Conservation (phyloP, 2,797 vertebrate genomes). For the Taeniopygia guttata region DNA sequence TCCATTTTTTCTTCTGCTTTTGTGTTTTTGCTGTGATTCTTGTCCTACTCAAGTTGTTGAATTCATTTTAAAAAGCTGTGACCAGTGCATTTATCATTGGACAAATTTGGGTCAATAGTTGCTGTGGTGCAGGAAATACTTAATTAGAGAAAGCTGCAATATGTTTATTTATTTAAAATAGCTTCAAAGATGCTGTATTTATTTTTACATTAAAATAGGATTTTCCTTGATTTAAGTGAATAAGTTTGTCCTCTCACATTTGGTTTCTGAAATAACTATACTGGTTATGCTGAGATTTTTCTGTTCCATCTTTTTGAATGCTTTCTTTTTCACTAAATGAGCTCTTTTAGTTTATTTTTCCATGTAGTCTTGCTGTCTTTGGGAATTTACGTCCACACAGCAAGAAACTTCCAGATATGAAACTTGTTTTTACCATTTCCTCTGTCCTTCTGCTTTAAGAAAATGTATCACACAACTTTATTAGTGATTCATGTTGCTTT, state of each 20-base stretch:
- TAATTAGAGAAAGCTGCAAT: neutral
- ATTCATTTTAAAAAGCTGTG: neutral
- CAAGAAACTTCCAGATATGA: neutral
- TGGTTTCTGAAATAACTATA: neutral
- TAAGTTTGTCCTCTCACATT: neutral
- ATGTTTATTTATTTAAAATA: neutral
- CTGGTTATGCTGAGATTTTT: neutral
- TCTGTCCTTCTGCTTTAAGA: neutral
- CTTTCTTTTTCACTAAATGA: neutral
- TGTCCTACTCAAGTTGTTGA: neutral
- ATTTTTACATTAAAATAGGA: neutral
- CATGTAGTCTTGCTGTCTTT: neutral
- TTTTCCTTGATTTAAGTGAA: neutral
- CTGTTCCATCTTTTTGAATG: neutral
- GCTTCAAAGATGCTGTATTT: neutral
- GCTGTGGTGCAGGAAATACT: neutral
- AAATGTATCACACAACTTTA: neutral
- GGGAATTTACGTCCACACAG: neutral
- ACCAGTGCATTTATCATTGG: neutral
- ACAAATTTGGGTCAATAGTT: neutral
- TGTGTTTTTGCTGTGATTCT: neutral
- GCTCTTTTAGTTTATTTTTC: neutral
- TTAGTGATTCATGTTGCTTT: accelerated
- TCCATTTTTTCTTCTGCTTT: neutral
- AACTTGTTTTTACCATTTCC: neutral